Percentiles rank a stretch among this genome's conserved stretches.
Evolutionary conservation across 2,797 vertebrate species (phyloP).

Genomic region (Mastacembelus armatus): DNA sequence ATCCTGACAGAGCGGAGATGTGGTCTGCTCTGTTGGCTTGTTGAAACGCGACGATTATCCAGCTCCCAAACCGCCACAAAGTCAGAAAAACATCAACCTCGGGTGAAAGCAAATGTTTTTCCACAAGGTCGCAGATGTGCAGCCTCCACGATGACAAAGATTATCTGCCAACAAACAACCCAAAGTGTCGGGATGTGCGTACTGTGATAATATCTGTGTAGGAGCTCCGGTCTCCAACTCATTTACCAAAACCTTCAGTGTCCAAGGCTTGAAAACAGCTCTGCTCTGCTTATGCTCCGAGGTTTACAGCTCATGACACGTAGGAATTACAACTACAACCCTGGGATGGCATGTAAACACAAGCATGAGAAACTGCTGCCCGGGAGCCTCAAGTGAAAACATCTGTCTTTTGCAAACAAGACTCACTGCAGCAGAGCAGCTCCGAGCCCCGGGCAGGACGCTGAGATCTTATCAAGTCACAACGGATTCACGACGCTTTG

Average conservation of each 20-base stretch:
- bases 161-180: conserved; percentile 2
- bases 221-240: too few species aligned
- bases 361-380: conserved; percentile 30
- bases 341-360: conserved; percentile 66
- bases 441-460: neutral
- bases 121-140: conserved; percentile 13
- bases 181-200: too few species aligned
- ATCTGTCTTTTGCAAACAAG: conserved; percentile 70
- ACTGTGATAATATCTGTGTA: too few species aligned
- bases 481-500: neutral
- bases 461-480: conserved; percentile 33
- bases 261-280: conserved; percentile 15
- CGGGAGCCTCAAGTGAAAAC: conserved; percentile 66
- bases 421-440: conserved; percentile 8
- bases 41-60: conserved; percentile 60
- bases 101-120: conserved; percentile 40
- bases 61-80: conserved; percentile 33
- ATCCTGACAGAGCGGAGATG: conserved; percentile 52
- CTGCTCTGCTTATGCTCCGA: conserved; percentile 48
- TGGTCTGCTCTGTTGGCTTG: conserved; percentile 51
- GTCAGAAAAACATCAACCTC: conserved; percentile 28
- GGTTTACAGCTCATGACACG: conserved; percentile 52
- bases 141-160: conserved; percentile 2
- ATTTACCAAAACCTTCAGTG: too few species aligned
- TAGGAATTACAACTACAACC: conserved; percentile 45